Evolutionary conservation across 1,140 invertebrate species (phyloP).

Genomic region (Procambarus clarkii): DNA sequence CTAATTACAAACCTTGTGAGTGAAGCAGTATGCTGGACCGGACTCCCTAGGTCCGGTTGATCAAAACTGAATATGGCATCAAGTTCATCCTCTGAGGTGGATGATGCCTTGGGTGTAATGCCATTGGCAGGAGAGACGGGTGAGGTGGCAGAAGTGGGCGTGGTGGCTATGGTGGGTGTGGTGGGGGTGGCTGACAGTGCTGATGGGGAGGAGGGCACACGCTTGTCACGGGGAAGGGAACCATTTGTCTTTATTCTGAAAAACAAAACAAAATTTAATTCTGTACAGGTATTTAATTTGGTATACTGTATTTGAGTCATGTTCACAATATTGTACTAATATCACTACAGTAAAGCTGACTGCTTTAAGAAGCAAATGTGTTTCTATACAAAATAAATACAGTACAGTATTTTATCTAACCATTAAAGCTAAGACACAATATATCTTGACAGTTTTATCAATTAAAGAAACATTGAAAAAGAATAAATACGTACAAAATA

Average conservation of each 20-base stretch:
- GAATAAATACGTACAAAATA: too few species aligned
- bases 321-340: too few species aligned
- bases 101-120: neutral
- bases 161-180: neutral
- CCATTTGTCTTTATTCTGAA: slow-evolving; percentile 91
- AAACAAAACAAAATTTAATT: neutral
- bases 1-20: slow-evolving; percentile 31
- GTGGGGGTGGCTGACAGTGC: slow-evolving; percentile 11
- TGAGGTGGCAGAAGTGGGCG: slow-evolving; percentile 1
- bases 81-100: slow-evolving; percentile 56
- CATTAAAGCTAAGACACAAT: too few species aligned
- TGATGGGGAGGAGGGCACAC: slow-evolving; percentile 76
- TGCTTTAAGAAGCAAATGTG: too few species aligned
- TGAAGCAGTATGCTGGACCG: slow-evolving; percentile 19
- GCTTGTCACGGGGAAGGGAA: slow-evolving; percentile 86
- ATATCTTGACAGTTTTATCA: too few species aligned
- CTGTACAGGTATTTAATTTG: too few species aligned
- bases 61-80: slow-evolving; percentile 59
- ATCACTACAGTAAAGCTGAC: too few species aligned
- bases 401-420: too few species aligned
- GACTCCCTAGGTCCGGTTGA: slow-evolving; percentile 17
- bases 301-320: too few species aligned
- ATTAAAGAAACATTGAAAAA: too few species aligned
- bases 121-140: neutral
- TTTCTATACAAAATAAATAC: too few species aligned